Evolutionary conservation across 1,140 invertebrate genomes (phyloP).

Genomic region (Acromyrmex echinatior): DNA sequence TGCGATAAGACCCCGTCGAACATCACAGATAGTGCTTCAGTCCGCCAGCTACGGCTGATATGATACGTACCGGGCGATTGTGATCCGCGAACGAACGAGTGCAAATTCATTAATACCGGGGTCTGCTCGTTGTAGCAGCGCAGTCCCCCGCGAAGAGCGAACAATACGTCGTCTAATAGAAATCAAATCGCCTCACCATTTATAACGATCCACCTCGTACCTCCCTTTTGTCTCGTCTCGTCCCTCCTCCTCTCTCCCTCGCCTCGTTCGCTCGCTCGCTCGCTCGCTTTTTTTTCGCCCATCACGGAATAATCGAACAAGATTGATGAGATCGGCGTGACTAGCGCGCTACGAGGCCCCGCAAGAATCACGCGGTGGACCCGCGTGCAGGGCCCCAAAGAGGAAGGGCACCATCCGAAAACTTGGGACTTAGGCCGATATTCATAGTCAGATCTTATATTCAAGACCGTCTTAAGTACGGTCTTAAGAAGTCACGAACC

Average conservation of each 20-base stretch:
- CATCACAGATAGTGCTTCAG: not conserved
- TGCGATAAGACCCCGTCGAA: constrained; percentile 21
- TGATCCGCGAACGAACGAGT: constrained; percentile 35
- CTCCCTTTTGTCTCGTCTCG: constrained; percentile 68
- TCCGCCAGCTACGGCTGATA: constrained; percentile 9
- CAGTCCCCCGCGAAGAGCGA: constrained; percentile 72
- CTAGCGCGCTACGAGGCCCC: constrained; percentile 75
- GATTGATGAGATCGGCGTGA: constrained; percentile 86
- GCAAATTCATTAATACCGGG: constrained; percentile 71
- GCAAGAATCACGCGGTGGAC: constrained; percentile 63
- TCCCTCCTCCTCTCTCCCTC: constrained; percentile 46
- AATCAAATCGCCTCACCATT: constrained; percentile 84
- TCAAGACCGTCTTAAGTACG: no score
- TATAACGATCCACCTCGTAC: constrained; percentile 79
- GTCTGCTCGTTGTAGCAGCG: constrained; percentile 33
- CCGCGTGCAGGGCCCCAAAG: constrained; percentile 14
- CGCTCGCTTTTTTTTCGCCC: constrained; percentile 81
- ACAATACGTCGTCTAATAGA: constrained; percentile 85
- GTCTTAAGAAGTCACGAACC: no score
- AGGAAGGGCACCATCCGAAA: constrained; percentile 5
- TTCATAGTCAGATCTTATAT: no score
- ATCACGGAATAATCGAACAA: constrained; percentile 87
- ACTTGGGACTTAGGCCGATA: not conserved
- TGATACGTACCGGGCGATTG: constrained; percentile 4
- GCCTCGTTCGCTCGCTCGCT: constrained; percentile 51